Conservation (phyloP, 2,888 invertebrate species). For the Micropterix aruncella region DNA sequence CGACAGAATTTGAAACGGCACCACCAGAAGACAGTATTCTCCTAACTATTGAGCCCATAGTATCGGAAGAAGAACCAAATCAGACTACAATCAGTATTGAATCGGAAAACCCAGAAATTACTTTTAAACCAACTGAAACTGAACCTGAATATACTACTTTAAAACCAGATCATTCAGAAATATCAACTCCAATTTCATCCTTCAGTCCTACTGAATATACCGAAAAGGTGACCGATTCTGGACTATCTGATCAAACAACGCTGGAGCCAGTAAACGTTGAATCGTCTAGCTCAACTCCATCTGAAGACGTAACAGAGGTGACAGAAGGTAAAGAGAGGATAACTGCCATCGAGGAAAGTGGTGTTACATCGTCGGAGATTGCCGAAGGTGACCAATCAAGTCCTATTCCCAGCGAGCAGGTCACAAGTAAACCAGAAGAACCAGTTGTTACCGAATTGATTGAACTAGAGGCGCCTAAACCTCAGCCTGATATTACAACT, state of each 20-base stretch:
- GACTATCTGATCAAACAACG: constrained; percentile 1
- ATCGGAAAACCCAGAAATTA: no score
- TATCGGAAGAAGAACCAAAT: no score
- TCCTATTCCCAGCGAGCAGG: neutral
- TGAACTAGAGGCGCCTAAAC: constrained; percentile 4
- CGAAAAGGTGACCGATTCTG: neutral
- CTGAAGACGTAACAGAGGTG: constrained; percentile 4
- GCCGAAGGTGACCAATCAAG: constrained; percentile 5
- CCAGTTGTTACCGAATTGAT: no score
- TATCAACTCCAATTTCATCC: neutral
- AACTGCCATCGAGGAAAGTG: no score
- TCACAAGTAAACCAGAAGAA: constrained; percentile 1
- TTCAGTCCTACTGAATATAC: neutral
- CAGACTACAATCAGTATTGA: no score
- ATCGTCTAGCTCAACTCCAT: constrained; percentile 2
- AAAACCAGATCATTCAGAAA: neutral
- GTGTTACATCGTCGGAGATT: constrained; percentile 1
- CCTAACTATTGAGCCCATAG: no score
- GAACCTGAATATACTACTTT: neutral
- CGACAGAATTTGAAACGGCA: no score
- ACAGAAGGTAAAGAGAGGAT: no score
- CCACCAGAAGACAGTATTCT: no score
- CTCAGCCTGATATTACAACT: constrained; percentile 6
- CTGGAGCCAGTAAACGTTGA: constrained; percentile 5
- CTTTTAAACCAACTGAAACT: neutral